phyloP scores from a whole-genome alignment of 2,113 vertebrate species.

The Hucho hucho region DNA sequence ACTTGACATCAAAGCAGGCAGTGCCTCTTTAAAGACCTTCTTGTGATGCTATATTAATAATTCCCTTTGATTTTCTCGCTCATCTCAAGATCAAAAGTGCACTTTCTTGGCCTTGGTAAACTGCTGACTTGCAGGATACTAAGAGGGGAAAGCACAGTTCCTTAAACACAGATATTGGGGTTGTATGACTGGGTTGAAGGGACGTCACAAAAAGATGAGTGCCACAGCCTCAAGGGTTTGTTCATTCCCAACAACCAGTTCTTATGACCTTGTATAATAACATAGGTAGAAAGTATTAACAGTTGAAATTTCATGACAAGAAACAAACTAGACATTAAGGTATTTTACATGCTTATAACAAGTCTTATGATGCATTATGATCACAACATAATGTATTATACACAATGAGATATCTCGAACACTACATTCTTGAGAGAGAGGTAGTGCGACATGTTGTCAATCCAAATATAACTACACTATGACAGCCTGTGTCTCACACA shows the following conservation, averaged over 20 bases:
- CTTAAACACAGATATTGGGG: background rate
- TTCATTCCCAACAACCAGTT: background rate
- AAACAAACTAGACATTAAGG: too few species aligned
- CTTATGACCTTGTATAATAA: too few species aligned
- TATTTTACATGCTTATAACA: background rate
- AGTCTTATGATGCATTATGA: constrained; percentile 14
- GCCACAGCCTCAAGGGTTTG: background rate
- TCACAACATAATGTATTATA: constrained; percentile 2
- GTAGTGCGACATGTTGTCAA: background rate
- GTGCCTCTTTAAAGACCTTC: constrained; percentile 42
- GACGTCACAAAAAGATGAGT: background rate
- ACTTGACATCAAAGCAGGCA: constrained; percentile 59
- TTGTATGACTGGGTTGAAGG: background rate
- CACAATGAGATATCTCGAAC: constrained; percentile 18
- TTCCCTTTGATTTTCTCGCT: constrained; percentile 63
- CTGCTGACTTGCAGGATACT: constrained; percentile 57
- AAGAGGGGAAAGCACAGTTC: background rate
- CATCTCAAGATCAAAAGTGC: constrained; percentile 53
- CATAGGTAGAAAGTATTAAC: background rate
- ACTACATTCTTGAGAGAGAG: background rate
- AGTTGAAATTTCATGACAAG: too few species aligned
- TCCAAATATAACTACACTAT: background rate
- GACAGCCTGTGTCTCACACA: background rate
- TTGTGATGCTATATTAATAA: constrained; percentile 64
- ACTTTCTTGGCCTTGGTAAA: constrained; percentile 48